A percentile compares a stretch with the other conserved stretches of the same genome.
phyloP scores from a whole-genome alignment of 1,140 invertebrate species.

The Goniozus legneri region DNA sequence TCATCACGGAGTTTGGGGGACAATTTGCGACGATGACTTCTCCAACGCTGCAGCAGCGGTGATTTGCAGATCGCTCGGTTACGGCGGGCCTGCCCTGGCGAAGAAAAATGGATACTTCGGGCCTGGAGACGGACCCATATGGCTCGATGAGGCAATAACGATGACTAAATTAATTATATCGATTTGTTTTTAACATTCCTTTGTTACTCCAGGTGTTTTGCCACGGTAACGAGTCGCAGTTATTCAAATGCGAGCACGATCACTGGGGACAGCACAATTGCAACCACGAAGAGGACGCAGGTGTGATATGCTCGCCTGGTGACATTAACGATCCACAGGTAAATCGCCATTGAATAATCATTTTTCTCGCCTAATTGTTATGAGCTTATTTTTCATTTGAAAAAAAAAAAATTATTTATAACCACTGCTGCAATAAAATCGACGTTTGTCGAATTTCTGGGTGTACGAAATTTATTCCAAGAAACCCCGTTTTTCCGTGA shows the following conservation, averaged over 20 bases:
- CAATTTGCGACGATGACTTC: constrained; percentile 77
- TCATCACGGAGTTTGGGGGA: constrained; percentile 71
- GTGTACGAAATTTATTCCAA: too few species aligned
- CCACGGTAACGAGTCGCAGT: constrained; percentile 63
- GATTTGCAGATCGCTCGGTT: constrained; percentile 64
- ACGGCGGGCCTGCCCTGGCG: constrained; percentile 55
- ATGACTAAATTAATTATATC: too few species aligned
- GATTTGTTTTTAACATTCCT: constrained; percentile 13
- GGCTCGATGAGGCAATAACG: constrained; percentile 62
- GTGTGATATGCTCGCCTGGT: constrained; percentile 59
- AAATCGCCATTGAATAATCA: constrained; percentile 25
- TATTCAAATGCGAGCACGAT: constrained; percentile 63
- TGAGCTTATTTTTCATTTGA: constrained; percentile 11
- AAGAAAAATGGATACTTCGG: constrained; percentile 55
- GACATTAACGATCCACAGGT: constrained; percentile 37
- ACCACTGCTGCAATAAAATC: too few species aligned
- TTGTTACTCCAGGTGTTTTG: constrained; percentile 60
- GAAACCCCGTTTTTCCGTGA: constrained; percentile 23
- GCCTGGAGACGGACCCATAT: constrained; percentile 63
- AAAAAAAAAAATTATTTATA: too few species aligned
- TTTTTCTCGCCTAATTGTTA: background rate
- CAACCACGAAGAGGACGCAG: constrained; percentile 72
- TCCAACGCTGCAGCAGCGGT: constrained; percentile 63
- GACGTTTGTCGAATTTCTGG: too few species aligned
- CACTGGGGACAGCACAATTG: constrained; percentile 72